Base-by-base conservation (phyloP, 2,113 vertebrate species). In the Raphicerus campestris region DNA sequence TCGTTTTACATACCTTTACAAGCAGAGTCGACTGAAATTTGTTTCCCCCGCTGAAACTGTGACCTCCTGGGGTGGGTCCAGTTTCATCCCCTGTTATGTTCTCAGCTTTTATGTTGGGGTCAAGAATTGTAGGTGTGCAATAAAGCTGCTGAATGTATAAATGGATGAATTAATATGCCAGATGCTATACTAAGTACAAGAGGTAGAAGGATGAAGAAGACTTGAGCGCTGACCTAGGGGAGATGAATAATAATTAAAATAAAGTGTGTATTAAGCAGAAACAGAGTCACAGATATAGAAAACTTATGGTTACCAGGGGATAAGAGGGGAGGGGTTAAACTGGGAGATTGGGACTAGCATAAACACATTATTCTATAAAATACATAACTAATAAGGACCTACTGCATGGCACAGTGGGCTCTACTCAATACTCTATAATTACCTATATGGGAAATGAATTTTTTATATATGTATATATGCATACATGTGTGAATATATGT, bases 1-100 rank as follows among this genome's bases (percentile, higher is more conserved):
- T 81, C 30, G 0, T n/a, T 32, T 10, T 3, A 66, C 6, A 42
- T 0, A n/a, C 7, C 1, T 66, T 63, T 26, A 39, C 13, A 0
- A 6, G 28, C 63, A 26, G 56, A 14, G 14, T 8, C 42, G 56
- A 39, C 47, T 60, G 9, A 3, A 2, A 7, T 39, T 49, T 73
- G 51, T 47, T 73, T 35, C n/a, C 3, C 10, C 39, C 5, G 2
- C 26, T 2, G 39, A 42, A 20, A 20, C 39, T 5, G 32, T 60
- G 45, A 26, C 11, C 32, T 78, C 6, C n/a, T 32, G 70, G 26
- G 8, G 5, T 14, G 10, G n/a, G n/a, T 78, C 70, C 28, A 28
- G 1, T 32, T 28, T 61, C 7, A 60, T 47, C 5, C 2, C 11
- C 10, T 22, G 9, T 32, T 15, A 14, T 15, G 1, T 7, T 73